These are phyloP conservation scores for Pogoniulus pusillus DNA, from an alignment of 2,797 vertebrate species.

Conservation along the genomic window DNA sequence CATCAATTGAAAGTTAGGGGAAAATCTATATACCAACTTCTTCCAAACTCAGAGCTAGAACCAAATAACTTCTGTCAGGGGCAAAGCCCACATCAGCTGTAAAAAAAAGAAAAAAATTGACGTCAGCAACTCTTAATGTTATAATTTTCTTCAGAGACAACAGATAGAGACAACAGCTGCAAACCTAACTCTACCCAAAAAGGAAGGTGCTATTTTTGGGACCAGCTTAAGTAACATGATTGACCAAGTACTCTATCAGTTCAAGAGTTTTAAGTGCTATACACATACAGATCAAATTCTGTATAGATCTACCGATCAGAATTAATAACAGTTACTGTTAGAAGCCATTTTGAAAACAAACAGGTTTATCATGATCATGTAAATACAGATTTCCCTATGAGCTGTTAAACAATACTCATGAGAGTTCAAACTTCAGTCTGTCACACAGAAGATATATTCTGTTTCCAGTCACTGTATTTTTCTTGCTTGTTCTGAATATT, in stretches of 20 bases:
- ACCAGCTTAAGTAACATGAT: constrained; percentile 75
- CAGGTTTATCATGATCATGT: background rate
- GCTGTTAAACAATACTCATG: background rate
- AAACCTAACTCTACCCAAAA: constrained; percentile 71
- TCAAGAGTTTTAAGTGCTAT: constrained; percentile 64
- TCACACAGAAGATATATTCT: background rate
- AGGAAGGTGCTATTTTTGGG: constrained; percentile 79
- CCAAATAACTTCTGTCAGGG: constrained; percentile 76
- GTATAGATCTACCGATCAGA: background rate
- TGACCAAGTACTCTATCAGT: constrained; percentile 72
- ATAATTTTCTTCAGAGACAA: constrained; percentile 77
- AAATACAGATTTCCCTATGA: background rate
- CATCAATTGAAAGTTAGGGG: constrained; percentile 75
- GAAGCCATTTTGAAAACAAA: constrained; percentile 4
- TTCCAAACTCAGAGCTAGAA: constrained; percentile 76
- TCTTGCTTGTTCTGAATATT: background rate
- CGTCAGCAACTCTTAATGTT: constrained; percentile 76
- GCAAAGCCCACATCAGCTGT: constrained; percentile 71
- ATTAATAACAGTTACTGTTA: constrained; percentile 12
- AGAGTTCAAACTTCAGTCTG: background rate
- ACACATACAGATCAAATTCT: constrained; percentile 10
- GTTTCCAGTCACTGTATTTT: background rate
- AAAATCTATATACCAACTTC: constrained; percentile 77
- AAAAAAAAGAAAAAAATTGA: constrained; percentile 73
- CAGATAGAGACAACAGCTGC: constrained; percentile 77